Percentiles rank a stretch among this genome's conserved stretches.
Conservation (phyloP, 1,140 invertebrate species). For the Drosophila repletoides region DNA sequence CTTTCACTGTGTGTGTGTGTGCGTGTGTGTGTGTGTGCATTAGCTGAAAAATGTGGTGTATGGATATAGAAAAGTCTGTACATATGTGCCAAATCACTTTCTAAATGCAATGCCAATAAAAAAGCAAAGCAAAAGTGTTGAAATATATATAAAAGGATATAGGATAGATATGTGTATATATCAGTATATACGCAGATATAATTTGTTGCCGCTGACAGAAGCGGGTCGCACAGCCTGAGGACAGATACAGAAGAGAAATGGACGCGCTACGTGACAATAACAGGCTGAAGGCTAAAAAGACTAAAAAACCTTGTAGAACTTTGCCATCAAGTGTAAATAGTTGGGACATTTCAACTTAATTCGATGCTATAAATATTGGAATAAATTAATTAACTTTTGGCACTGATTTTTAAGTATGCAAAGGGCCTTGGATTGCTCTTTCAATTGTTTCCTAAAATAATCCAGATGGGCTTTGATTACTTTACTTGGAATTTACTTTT, state of each 20-base stretch:
- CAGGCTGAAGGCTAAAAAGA: constrained; percentile 10
- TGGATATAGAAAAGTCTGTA: constrained; percentile 21
- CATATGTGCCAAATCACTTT: constrained; percentile 51
- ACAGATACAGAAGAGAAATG: constrained; percentile 31
- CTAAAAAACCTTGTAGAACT: not conserved
- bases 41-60: constrained; percentile 19
- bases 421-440: too few relatives aligned
- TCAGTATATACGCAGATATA: constrained; percentile 19
- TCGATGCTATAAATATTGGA: constrained; percentile 1
- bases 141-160: constrained; percentile 39
- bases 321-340: not conserved
- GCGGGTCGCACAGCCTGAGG: constrained; percentile 14
- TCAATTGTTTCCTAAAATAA: too few relatives aligned
- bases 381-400: constrained; percentile 4
- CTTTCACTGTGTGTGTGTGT: too few relatives aligned
- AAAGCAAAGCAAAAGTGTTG: constrained; percentile 51
- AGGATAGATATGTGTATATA: not conserved
- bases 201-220: constrained; percentile 47
- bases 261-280: constrained; percentile 42
- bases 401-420: too few relatives aligned
- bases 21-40: constrained; percentile 43
- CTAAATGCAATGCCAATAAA: constrained; percentile 58
- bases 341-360: constrained; percentile 1
- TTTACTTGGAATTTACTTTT: too few relatives aligned
- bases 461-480: too few relatives aligned